These are phyloP conservation scores for Syngnathus scovelli DNA, from an alignment of 2,113 vertebrate species.

Conservation along the genomic window DNA sequence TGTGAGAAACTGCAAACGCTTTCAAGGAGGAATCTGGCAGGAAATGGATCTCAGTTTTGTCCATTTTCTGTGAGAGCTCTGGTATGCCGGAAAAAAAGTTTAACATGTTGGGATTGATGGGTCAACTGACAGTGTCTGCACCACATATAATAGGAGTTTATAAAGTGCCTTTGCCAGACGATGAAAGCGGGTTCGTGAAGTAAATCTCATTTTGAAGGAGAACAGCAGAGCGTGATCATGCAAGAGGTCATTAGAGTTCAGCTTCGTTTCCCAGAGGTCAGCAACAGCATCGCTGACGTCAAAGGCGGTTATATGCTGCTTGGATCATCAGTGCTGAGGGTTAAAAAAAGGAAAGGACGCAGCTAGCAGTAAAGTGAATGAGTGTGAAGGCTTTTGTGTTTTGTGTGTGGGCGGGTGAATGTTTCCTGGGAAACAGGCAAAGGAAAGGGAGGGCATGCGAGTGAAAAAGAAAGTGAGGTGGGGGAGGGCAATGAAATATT, in stretches of 20 bases:
- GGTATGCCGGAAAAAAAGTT: not conserved
- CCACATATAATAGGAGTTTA: not conserved
- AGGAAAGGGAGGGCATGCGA: conserved; percentile 11
- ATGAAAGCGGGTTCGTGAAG: too few relatives aligned
- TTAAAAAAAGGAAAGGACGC: conserved; percentile 5
- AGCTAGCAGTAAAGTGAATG: conserved; percentile 3
- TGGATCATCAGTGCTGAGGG: not conserved
- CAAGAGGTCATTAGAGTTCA: not conserved
- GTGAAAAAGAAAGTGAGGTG: not conserved
- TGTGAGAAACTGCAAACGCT: not conserved
- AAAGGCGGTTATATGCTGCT: conserved; percentile 3
- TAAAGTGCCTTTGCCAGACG: too few relatives aligned
- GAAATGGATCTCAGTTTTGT: not conserved
- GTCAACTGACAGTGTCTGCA: not conserved
- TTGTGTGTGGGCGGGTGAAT: conserved; percentile 25
- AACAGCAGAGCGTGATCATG: not conserved
- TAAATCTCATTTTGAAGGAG: too few relatives aligned
- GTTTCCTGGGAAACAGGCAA: conserved; percentile 50
- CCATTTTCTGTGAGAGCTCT: not conserved
- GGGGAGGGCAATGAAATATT: not conserved
- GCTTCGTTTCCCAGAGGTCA: not conserved
- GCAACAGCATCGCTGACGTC: not conserved
- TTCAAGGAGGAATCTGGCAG: not conserved
- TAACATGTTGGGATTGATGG: not conserved
- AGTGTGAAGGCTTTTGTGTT: conserved; percentile 21